These are phyloP conservation scores for Brachyistius frenatus DNA, from an alignment of 2,113 vertebrate species.

Conservation along the genomic window DNA sequence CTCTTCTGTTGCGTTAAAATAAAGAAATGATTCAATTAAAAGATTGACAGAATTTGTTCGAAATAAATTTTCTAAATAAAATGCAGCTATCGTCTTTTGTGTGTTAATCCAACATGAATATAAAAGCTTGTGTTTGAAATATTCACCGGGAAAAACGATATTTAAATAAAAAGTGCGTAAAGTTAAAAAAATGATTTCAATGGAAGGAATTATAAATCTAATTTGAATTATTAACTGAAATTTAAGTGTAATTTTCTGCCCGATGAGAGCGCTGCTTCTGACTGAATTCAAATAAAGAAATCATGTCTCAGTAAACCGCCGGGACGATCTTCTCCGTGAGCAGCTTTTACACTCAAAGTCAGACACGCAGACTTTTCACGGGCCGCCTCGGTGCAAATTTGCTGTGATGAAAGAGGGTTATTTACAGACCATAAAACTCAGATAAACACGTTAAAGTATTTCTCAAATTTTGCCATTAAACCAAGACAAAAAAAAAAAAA, in stretches of 20 bases:
- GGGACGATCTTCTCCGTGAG: neutral
- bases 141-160: neutral
- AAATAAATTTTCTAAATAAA: no score
- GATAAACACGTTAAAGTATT: neutral
- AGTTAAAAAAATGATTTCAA: neutral
- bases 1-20: neutral
- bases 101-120: no score
- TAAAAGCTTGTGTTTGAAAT: neutral
- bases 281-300: neutral
- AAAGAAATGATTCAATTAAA: no score
- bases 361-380: neutral
- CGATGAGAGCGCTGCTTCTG: no score
- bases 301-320: neutral
- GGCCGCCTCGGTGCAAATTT: neutral
- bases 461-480: constrained; percentile 18
- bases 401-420: neutral
- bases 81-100: neutral
- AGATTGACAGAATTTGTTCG: neutral
- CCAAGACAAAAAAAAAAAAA: neutral
- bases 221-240: neutral
- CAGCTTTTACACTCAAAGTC: no score
- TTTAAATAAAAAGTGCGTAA: neutral
- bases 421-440: constrained; percentile 1
- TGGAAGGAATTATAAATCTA: neutral
- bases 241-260: neutral